phyloP scores from a whole-genome alignment of 2,113 vertebrate species.

The Numenius arquata region DNA sequence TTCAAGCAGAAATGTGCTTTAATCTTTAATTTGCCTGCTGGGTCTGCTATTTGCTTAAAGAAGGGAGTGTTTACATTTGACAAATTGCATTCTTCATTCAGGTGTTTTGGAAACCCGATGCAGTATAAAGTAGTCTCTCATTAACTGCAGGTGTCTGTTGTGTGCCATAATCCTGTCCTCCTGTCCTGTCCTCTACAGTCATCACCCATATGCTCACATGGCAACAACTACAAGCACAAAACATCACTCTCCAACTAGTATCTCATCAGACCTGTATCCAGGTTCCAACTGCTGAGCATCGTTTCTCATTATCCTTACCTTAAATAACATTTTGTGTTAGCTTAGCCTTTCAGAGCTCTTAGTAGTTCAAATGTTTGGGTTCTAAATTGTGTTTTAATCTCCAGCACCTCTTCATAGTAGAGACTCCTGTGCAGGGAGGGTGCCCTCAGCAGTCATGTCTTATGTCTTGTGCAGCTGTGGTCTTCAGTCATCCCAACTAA shows the following conservation, averaged over 20 bases:
- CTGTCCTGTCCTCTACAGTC: not conserved
- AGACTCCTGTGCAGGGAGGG: not conserved
- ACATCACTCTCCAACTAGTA: not conserved
- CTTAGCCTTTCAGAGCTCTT: not conserved
- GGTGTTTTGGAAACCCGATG: not conserved
- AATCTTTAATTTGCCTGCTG: not conserved
- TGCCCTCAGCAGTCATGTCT: not conserved
- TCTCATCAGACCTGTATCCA: not conserved
- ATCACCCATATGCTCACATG: not conserved
- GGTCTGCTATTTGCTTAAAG: not conserved
- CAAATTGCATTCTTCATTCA: not conserved
- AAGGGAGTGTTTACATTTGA: not conserved
- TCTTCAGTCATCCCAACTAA: not conserved
- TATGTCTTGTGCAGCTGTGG: not conserved
- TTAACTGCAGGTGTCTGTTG: not conserved
- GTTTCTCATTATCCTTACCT: not conserved
- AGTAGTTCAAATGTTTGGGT: not conserved
- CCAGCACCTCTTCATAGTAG: fast-evolving
- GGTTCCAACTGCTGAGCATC: not conserved
- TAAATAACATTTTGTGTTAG: not conserved
- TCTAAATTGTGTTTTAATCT: not conserved
- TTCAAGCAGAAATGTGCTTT: not conserved
- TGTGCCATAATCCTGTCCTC: not conserved
- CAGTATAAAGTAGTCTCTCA: not conserved
- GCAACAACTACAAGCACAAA: not conserved